Base-by-base conservation (phyloP, 2,797 vertebrate species). In the Molossus alvarezi region DNA sequence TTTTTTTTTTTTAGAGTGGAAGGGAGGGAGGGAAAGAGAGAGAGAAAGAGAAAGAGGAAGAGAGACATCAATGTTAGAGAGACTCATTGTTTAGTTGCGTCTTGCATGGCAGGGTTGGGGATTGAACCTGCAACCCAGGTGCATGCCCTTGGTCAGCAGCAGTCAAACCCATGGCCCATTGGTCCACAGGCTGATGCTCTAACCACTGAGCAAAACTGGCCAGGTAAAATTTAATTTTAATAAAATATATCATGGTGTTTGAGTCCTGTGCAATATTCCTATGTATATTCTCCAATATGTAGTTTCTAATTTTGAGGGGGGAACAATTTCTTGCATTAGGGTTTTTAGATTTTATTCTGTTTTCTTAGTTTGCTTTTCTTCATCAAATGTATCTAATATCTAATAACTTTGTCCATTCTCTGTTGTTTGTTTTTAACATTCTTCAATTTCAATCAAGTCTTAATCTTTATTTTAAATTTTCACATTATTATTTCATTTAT, bases 341-440 rank as follows among this genome's bases (percentile, higher is more conserved):
- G 15, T 25, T 69, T 94, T 84, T 84, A 77, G 25, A 80, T 75
- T 90, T 93, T 90, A 20, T 55, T 71, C 67, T 51, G 9, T 76
- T 90, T 41, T 9, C n/a, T 75, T 80, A 37, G 29, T 65, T 83
- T 69, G 33, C 10, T 83, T 94, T 77, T 57, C 37, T 94, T 64
- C 5, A 84, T 57, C 9, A 69, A 76, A 12, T 29, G 17, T 87
- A 58, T 57, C 6, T 69, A 77, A 23, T 88, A 80, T 48, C 9
- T 53, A 64, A 33, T 92, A 80, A 48, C 6, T 58, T 20, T 88
- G 23, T 37, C 4, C 58, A 55, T 45, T 77, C 45, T 85, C 17
- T 8, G 13, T 77, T 92, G 33, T 76, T n/a, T 25, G 55, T 75
- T 84, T 71, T 85, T 51, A 57, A 23, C 72, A 58, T 60, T 60